These are phyloP conservation scores for Onychomys arenicola DNA, from an alignment of 2,797 vertebrate species.

Conservation along the genomic window DNA sequence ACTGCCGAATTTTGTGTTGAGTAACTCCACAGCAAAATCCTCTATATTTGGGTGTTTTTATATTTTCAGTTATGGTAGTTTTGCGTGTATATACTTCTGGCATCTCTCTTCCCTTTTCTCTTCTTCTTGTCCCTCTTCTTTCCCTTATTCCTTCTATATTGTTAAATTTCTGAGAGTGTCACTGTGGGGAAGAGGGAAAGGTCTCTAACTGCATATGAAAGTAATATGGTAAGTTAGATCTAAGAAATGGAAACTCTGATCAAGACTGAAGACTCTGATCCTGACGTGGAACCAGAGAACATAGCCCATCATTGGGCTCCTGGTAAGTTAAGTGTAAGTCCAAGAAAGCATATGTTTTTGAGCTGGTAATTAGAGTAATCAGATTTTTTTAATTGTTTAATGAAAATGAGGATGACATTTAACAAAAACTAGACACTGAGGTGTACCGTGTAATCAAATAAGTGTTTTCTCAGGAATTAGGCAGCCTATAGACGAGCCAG, in stretches of 20 bases:
- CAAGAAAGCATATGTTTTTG: background rate
- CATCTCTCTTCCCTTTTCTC: background rate
- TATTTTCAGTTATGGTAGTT: background rate
- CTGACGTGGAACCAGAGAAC: fast-evolving
- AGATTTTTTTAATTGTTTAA: background rate
- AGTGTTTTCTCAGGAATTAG: background rate
- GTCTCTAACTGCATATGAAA: background rate
- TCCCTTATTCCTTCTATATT: background rate
- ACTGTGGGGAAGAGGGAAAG: background rate
- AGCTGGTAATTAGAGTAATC: background rate
- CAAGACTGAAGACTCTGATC: too few relatives aligned
- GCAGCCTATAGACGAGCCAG: background rate
- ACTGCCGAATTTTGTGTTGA: background rate
- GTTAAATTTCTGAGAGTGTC: background rate
- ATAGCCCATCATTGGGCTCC: fast-evolving
- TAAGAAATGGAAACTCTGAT: background rate
- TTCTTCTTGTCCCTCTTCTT: background rate
- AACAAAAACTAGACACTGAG: background rate
- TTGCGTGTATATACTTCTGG: background rate
- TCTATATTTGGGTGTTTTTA: background rate
- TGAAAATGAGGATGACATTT: background rate
- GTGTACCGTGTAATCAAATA: background rate
- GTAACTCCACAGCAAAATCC: background rate
- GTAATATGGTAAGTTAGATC: background rate
- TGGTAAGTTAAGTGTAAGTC: background rate